Percentiles rank a stretch among this genome's conserved stretches.
Evolutionary conservation across 2,888 invertebrate genomes (phyloP).

Genomic region (Pachliopta kotzebuea): DNA sequence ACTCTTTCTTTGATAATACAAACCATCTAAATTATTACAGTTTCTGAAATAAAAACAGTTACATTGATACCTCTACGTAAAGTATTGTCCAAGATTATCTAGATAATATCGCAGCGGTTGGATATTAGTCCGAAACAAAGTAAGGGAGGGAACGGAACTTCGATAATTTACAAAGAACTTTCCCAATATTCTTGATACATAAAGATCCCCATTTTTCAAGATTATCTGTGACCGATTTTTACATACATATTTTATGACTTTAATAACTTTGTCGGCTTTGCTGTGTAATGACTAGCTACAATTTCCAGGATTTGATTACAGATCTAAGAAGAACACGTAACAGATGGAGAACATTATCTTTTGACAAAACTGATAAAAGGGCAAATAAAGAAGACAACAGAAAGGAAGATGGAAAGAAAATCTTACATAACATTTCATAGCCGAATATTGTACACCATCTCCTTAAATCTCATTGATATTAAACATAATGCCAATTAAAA

Average conservation of each 20-base stretch:
- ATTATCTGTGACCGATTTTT: slow-evolving; percentile 28
- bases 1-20: neutral
- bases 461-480: neutral
- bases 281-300: neutral
- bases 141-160: slow-evolving; percentile 21
- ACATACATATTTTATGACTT: slow-evolving; percentile 3
- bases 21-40: neutral
- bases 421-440: too few species aligned
- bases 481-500: neutral
- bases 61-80: slow-evolving; percentile 1
- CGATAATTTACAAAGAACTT: slow-evolving; percentile 28
- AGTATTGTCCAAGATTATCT: slow-evolving; percentile 22
- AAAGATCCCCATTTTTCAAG: slow-evolving; percentile 27
- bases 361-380: too few species aligned
- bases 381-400: too few species aligned
- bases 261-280: neutral
- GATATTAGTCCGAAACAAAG: slow-evolving; percentile 29
- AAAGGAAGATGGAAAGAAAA: too few species aligned
- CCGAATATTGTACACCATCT: too few species aligned
- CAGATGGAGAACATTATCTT: neutral
- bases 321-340: neutral
- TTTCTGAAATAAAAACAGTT: slow-evolving; percentile 4
- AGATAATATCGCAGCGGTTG: slow-evolving; percentile 20
- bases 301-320: neutral
- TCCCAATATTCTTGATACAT: slow-evolving; percentile 29